These are phyloP conservation scores for Prolemur simus DNA, from an alignment of 2,113 vertebrate genomes.

Conservation along the genomic window DNA sequence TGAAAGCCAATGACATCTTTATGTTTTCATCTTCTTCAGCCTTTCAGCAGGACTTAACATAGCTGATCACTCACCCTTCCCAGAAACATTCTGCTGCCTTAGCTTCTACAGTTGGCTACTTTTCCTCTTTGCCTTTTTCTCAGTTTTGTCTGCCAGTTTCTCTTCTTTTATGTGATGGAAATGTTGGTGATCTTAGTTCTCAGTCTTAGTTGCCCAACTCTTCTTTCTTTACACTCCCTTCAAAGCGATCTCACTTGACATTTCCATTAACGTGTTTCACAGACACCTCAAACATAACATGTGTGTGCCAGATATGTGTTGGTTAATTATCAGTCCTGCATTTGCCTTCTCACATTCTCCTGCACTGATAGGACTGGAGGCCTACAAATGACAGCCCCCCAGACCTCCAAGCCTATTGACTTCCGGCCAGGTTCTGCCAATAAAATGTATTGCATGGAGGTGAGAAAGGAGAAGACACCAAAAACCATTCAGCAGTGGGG, in stretches of 20 bases:
- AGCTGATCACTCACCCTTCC: no score
- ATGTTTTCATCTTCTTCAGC: neutral
- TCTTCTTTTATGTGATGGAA: neutral
- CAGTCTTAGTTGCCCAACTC: neutral
- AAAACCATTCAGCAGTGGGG: neutral
- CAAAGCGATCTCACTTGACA: neutral
- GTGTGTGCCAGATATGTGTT: neutral
- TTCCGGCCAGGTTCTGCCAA: neutral
- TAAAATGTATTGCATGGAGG: neutral
- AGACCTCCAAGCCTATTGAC: neutral
- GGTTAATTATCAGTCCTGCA: neutral
- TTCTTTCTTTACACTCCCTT: neutral
- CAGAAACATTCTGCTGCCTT: neutral
- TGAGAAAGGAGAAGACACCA: neutral
- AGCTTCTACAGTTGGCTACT: neutral
- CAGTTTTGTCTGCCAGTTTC: neutral
- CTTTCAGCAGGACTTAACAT: neutral
- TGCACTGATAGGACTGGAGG: neutral
- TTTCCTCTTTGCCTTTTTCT: neutral
- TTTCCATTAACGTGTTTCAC: neutral
- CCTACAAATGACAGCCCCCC: neutral
- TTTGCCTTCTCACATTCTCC: neutral
- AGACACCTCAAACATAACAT: neutral
- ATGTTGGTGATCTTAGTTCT: neutral
- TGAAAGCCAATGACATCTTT: neutral